These are phyloP conservation scores for Stegastes partitus DNA, from an alignment of 2,113 vertebrate species.

Conservation along the genomic window DNA sequence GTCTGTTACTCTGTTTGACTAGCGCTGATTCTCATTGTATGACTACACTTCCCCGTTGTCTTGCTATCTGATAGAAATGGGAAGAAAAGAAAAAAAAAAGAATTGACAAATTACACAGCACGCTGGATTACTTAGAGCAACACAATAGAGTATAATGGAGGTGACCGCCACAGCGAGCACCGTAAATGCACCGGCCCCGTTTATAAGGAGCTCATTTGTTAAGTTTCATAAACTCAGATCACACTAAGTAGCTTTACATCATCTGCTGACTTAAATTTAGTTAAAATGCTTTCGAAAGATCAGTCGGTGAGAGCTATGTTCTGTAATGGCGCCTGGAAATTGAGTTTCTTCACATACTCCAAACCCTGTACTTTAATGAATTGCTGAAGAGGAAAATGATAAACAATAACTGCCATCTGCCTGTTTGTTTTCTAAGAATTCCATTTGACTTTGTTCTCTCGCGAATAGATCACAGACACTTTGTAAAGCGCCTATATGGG, in stretches of 20 bases:
- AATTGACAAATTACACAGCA: not conserved
- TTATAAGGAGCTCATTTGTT: not conserved
- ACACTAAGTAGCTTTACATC: not conserved
- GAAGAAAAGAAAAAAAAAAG: no score
- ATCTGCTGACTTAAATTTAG: not conserved
- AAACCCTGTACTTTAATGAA: not conserved
- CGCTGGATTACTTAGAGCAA: not conserved
- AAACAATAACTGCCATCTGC: not conserved
- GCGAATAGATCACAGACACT: not conserved
- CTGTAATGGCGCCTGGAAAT: not conserved
- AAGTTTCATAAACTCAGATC: conserved; percentile 2
- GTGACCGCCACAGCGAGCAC: not conserved
- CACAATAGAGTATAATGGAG: not conserved
- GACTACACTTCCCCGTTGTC: not conserved
- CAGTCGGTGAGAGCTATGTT: not conserved
- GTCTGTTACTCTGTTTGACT: not conserved
- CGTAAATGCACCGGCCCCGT: not conserved
- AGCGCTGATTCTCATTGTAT: not conserved
- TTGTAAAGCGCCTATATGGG: not conserved
- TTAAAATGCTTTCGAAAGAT: not conserved
- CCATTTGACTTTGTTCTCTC: not conserved
- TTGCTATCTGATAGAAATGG: not conserved
- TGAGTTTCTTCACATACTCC: not conserved
- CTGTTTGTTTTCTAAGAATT: not conserved
- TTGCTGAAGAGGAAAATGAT: not conserved